Conservation (phyloP, 2,888 invertebrate genomes). For the Lottia gigantea region DNA sequence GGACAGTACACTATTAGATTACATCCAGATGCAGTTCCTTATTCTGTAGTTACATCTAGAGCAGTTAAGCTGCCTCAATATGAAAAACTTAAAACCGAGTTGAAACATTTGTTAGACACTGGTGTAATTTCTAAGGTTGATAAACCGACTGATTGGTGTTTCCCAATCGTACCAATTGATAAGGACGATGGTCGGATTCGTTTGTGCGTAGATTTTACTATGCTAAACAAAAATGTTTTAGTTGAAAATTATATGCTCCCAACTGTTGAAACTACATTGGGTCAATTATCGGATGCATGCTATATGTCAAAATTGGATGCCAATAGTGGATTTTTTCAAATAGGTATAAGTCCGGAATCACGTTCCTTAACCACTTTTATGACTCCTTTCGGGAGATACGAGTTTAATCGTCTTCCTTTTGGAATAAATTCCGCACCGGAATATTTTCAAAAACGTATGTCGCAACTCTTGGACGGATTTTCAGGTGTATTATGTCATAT, state of each 20-base stretch:
- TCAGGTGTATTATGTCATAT: slow-evolving; percentile 33
- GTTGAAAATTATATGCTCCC: neutral
- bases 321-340: slow-evolving; percentile 26
- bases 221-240: neutral
- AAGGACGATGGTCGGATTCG: neutral
- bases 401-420: slow-evolving; percentile 36
- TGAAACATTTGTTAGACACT: neutral
- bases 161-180: neutral
- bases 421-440: slow-evolving; percentile 65
- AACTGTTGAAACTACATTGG: slow-evolving; percentile 22
- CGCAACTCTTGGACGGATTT: slow-evolving; percentile 31
- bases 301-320: slow-evolving; percentile 27
- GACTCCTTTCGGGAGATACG: slow-evolving; percentile 37
- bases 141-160: neutral
- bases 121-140: neutral
- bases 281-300: slow-evolving; percentile 19
- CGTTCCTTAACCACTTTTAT: slow-evolving; percentile 36
- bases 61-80: neutral
- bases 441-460: slow-evolving; percentile 65
- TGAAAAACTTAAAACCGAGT: neutral
- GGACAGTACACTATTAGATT: neutral
- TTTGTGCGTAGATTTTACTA: neutral
- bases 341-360: slow-evolving; percentile 17
- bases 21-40: neutral
- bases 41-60: slow-evolving; percentile 3